These are phyloP conservation scores for Casuarius casuarius DNA, from an alignment of 2,113 vertebrate species.

Conservation along the genomic window DNA sequence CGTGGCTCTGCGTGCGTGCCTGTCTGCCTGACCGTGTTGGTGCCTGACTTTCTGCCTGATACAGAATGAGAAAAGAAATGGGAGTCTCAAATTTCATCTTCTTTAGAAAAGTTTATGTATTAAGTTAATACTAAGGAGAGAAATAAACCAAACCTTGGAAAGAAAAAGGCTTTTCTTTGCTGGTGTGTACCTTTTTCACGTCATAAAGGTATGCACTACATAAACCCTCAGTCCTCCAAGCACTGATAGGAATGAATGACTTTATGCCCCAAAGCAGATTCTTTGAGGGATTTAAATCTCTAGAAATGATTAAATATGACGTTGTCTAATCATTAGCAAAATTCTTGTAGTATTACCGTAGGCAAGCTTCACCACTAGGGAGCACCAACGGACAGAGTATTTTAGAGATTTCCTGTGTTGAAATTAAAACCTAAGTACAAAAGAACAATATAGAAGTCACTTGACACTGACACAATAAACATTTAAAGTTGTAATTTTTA, in stretches of 20 bases:
- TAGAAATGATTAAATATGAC: not conserved
- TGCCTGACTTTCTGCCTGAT: not conserved
- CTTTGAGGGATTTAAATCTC: not conserved
- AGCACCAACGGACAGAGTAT: slow-evolving; percentile 43
- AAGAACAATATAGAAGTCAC: not conserved
- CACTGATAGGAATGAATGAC: not conserved
- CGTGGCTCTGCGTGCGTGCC: not conserved
- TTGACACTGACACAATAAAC: not conserved
- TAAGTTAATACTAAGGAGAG: not conserved
- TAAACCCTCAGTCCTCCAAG: not conserved
- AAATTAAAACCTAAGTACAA: not conserved
- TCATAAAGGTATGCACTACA: not conserved
- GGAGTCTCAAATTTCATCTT: not conserved
- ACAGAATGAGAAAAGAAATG: not conserved
- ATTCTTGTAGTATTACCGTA: not conserved
- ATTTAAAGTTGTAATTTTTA: not conserved
- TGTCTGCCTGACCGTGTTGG: too few relatives aligned
- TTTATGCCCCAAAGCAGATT: not conserved
- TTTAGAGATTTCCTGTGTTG: not conserved
- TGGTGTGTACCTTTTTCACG: not conserved
- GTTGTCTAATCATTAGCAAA: not conserved
- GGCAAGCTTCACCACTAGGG: slow-evolving; percentile 55
- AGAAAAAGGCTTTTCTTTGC: not conserved
- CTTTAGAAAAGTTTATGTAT: not conserved
- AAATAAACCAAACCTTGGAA: not conserved